phyloP scores from a whole-genome alignment of 2,888 invertebrate species.

The Prionchulus punctatus region DNA sequence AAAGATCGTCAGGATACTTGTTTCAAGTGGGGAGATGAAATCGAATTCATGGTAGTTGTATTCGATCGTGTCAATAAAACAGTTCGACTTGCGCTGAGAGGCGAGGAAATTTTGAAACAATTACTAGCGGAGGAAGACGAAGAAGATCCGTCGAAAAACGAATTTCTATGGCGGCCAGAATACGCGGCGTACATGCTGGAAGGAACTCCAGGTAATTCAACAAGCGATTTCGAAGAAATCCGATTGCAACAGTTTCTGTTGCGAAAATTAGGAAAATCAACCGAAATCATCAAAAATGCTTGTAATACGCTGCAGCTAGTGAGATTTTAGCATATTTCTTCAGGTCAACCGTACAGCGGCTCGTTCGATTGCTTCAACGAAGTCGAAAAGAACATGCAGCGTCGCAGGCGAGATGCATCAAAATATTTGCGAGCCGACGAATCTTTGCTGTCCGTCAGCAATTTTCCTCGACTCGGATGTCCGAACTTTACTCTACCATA shows the following conservation, averaged over 20 bases:
- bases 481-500: slow-evolving; percentile 1
- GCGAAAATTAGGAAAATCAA: no score
- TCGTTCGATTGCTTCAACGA: slow-evolving; percentile 83
- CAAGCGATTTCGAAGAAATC: no score
- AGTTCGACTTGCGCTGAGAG: slow-evolving; percentile 64
- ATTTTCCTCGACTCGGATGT: slow-evolving; percentile 49
- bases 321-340: no score
- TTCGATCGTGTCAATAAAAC: slow-evolving; percentile 65
- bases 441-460: slow-evolving; percentile 67
- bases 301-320: no score
- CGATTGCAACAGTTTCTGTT: no score
- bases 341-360: slow-evolving; percentile 58
- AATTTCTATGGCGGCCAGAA: slow-evolving; percentile 84
- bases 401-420: background rate
- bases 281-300: no score
- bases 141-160: slow-evolving; percentile 26
- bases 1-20: slow-evolving; percentile 59
- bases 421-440: slow-evolving; percentile 43
- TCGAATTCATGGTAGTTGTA: slow-evolving; percentile 83
- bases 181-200: slow-evolving; percentile 94
- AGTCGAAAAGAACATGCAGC: slow-evolving; percentile 82
- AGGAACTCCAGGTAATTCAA: slow-evolving; percentile 71
- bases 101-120: slow-evolving; percentile 45
- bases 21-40: slow-evolving; percentile 89
- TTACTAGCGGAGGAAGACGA: background rate